Conservation (phyloP, 2,888 invertebrate genomes). For the Eristalis tenax region DNA sequence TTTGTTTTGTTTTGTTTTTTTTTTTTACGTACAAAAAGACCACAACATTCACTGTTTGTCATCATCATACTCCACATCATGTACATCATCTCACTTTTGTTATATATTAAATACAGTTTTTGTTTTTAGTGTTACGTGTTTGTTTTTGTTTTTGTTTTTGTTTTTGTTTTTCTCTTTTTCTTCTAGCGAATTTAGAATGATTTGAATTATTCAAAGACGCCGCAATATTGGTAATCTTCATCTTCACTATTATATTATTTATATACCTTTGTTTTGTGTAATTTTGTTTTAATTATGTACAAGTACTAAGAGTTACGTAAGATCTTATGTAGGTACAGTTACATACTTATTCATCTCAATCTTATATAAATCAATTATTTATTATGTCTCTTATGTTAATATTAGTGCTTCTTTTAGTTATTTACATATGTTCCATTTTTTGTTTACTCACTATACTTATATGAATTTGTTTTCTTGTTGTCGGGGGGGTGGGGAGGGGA, state of each 20-base stretch:
- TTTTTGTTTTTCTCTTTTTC: conserved; percentile 18
- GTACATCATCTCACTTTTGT: conserved; percentile 64
- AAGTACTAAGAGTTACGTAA: conserved; percentile 59
- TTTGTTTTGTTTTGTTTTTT: background rate
- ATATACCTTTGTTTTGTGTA: conserved; percentile 38
- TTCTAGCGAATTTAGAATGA: conserved; percentile 42
- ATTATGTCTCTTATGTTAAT: conserved; percentile 42
- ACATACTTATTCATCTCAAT: conserved; percentile 58
- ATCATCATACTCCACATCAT: conserved; percentile 71
- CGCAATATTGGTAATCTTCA: conserved; percentile 41
- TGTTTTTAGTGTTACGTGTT: conserved; percentile 20
- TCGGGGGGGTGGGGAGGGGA: conserved; percentile 21
- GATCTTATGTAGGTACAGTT: conserved; percentile 59
- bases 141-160: conserved; percentile 42
- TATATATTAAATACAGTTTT: conserved; percentile 68
- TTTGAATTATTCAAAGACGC: conserved; percentile 57
- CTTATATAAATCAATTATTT: conserved; percentile 66
- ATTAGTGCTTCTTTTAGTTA: conserved; percentile 51
- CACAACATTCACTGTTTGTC: conserved; percentile 71
- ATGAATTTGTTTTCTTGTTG: conserved; percentile 4
- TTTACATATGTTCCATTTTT: conserved; percentile 61
- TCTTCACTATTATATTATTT: conserved; percentile 57
- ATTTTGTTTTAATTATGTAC: conserved; percentile 61
- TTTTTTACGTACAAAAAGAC: conserved; percentile 72
- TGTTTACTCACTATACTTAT: conserved; percentile 51